Percentiles rank a stretch among this genome's conserved stretches.
Evolutionary conservation across 2,113 vertebrate genomes (phyloP).

Genomic region (Urocitellus parryii): DNA sequence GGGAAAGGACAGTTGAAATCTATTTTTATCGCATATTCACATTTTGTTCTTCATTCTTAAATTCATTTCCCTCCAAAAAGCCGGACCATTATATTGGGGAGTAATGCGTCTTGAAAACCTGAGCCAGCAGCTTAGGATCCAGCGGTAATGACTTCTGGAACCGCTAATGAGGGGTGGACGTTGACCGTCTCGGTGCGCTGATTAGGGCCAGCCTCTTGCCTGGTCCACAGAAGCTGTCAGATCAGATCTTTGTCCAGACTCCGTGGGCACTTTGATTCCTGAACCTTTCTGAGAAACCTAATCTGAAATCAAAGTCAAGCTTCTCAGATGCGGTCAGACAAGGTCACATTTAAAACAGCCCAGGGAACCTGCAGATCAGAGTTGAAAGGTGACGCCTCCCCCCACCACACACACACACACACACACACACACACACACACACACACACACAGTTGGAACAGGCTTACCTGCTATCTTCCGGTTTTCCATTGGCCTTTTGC

Average conservation of each 20-base stretch:
- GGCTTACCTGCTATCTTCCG: conserved; percentile 86
- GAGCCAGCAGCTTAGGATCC: conserved; percentile 83
- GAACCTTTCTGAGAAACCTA: conserved; percentile 90
- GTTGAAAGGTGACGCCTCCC: conserved; percentile 88
- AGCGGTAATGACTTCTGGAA: conserved; percentile 81
- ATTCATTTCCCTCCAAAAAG: conserved; percentile 71
- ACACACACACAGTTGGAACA: conserved; percentile 78
- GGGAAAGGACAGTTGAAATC: conserved; percentile 65
- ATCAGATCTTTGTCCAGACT: conserved; percentile 91
- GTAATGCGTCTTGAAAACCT: conserved; percentile 79
- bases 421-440: no score
- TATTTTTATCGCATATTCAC: conserved; percentile 44
- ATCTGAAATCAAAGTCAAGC: conserved; percentile 91
- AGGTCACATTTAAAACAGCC: conserved; percentile 91
- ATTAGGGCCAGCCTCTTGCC: conserved; percentile 88
- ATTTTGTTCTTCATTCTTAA: conserved; percentile 78
- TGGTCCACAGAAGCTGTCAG: conserved; percentile 94
- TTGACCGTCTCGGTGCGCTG: conserved; percentile 84
- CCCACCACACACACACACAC: no score
- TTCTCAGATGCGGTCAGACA: conserved; percentile 89
- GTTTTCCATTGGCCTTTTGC: conserved; percentile 79
- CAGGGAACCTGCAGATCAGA: conserved; percentile 91
- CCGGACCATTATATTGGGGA: conserved; percentile 72
- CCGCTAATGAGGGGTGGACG: conserved; percentile 84
- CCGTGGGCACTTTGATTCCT: conserved; percentile 92